Evolutionary conservation across 2,113 vertebrate species (phyloP), one percentile per base, ranked within the genome.

Genomic region (Pygoscelis antarcticus): DNA sequence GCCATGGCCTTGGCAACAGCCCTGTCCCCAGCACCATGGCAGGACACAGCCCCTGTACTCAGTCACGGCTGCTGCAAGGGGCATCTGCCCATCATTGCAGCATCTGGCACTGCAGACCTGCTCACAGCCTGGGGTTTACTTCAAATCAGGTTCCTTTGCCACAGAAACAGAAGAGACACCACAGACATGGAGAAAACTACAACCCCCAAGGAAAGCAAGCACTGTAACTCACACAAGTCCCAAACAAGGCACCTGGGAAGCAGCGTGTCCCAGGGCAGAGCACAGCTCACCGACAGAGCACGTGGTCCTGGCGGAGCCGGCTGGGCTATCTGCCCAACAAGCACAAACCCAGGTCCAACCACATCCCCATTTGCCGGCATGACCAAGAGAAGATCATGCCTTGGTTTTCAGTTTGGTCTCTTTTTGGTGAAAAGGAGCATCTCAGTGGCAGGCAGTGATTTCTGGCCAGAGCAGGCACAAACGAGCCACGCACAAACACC

Each of bases 231-330:
- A 3, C 44, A 26, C 2, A 3, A 3, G 38, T 40, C 46, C 79
- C 4, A 0, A 15, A 38, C 38, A 34, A 20, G 42, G n/a, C 65
- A 42, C 14, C 42, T 0, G 0, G 27, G 38, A 54, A 52, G n/a
- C 66, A 0, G 0, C 3, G 0, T 10, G 10, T 47, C 36, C 70
- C 47, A 2, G 36, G 27, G 42, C 66, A 75, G 23, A 65, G 46
- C 58, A 5, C 0, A 0, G 32, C 64, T 87, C 84, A 6, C 44
- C 0, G 0, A 44, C 2, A 3, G 8, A 65, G 81, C 88, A 58
- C 12, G 0, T 1, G 25, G 30, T 16, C 30, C 18, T 19, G 2
- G 36, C 5, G 5, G 26, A 68, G 52, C 5, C 0, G 0, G 16
- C 40, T 27, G 23, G 25, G 47, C 40, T 10, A 9, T 14, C 32